These are phyloP conservation scores for Leptopilina clavipes DNA, from an alignment of 1,140 invertebrate genomes.

Conservation along the genomic window DNA sequence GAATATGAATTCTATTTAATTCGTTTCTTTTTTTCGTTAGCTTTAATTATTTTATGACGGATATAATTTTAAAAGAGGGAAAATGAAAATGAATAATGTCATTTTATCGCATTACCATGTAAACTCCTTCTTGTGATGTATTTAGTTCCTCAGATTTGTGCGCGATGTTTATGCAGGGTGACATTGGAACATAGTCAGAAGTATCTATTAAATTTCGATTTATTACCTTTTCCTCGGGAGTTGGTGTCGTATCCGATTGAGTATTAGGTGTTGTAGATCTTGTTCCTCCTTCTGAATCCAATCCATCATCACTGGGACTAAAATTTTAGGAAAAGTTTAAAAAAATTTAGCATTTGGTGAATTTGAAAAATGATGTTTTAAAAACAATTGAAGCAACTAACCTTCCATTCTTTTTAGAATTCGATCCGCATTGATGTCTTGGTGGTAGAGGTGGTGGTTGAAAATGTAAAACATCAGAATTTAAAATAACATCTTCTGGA, in stretches of 20 bases:
- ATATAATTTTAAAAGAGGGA: neutral
- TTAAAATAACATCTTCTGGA: slow-evolving; percentile 59
- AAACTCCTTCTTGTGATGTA: slow-evolving; percentile 61
- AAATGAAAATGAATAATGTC: neutral
- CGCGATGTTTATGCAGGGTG: slow-evolving; percentile 62
- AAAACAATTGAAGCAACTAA: slow-evolving; percentile 41
- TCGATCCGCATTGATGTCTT: slow-evolving; percentile 59
- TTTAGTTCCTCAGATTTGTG: slow-evolving; percentile 52
- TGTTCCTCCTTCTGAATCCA: slow-evolving; percentile 61
- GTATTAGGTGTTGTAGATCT: slow-evolving; percentile 60
- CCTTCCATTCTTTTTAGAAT: slow-evolving; percentile 62
- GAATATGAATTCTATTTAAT: neutral
- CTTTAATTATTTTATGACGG: neutral
- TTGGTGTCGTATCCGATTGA: slow-evolving; percentile 56
- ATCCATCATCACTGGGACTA: slow-evolving; percentile 62
- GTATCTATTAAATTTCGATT: slow-evolving; percentile 52
- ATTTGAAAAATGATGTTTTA: neutral
- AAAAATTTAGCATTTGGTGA: neutral
- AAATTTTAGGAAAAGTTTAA: slow-evolving; percentile 31
- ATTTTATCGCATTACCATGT: slow-evolving; percentile 69
- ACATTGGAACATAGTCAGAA: slow-evolving; percentile 71
- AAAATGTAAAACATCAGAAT: slow-evolving; percentile 43
- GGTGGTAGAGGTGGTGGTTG: slow-evolving; percentile 72
- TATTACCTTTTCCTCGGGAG: slow-evolving; percentile 54
- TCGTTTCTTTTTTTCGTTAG: neutral